Base-by-base conservation (phyloP, 1,140 invertebrate genomes). In the Heliconius nattereri region DNA sequence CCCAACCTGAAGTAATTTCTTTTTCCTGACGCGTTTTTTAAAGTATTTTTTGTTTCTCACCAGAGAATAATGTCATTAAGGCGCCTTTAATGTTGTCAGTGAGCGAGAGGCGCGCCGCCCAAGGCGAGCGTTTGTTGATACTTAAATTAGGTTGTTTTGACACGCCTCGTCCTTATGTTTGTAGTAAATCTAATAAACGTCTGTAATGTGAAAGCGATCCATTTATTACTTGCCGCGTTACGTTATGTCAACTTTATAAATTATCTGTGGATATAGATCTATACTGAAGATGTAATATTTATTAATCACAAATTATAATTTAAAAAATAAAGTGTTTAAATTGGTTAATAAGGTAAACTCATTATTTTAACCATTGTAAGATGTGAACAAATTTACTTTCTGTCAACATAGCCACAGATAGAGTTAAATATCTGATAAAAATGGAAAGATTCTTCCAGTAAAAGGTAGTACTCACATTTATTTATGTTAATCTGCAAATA, bases 81-180 rank as follows among this genome's bases (percentile, higher is more conserved):
- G 87, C 91, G 91, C 92, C 92, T 93, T 93, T 93, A 94, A 94
- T 93, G 90, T 94, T 92, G 91, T 90, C 91, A 93, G 91, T 88
- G 88, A 91, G 83, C 87, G 86, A 85, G 84, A 84, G 87, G 84
- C 84, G 86, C 86, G 89, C 91, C 92, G 92, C 92, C 92, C 92
- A 92, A 89, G 92, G 91, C 91, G 92, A 93, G 81, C 91, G 91
- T 93, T 94, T 94, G 93, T 94, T 94, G 91, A 94, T 94, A 94
- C 93, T 94, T 93, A 93, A 94, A 94, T 94, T 94, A 92, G 92
- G 88, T 91, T 93, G 91, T 93, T 93, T 92, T 93, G 92, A 94
- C 92, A 91, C 91, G 92, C 89, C 90, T 92, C 89, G 90, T 91
- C 90, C 92, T 91, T 91, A 92, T 93, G 91, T 92, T 93, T 92